Evolutionary conservation across 2,888 invertebrate genomes (phyloP).

Genomic region (Drosophila greeni): DNA sequence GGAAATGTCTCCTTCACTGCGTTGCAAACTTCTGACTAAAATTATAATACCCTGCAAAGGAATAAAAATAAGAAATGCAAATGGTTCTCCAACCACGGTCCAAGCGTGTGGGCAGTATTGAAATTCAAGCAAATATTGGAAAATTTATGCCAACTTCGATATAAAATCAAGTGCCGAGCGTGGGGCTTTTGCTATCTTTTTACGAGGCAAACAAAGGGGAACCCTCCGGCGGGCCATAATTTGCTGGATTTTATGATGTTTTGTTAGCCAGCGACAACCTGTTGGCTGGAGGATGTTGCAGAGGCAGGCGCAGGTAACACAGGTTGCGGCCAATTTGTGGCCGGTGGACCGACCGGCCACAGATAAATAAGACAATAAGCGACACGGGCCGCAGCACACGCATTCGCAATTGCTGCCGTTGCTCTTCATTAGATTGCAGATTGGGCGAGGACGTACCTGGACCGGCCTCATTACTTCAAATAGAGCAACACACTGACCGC

Average conservation of each 20-base stretch:
- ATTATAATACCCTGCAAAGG: too few relatives aligned
- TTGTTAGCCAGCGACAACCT: constrained; percentile 32
- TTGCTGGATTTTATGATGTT: constrained; percentile 62
- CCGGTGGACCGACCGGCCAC: constrained; percentile 10
- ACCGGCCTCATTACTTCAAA: constrained; percentile 67
- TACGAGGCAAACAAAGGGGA: constrained; percentile 61
- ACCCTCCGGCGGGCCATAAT: constrained; percentile 50
- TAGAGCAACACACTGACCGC: constrained; percentile 37
- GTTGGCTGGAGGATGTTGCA: constrained; percentile 2
- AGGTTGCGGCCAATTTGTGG: constrained; percentile 42
- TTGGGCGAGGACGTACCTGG: constrained; percentile 14
- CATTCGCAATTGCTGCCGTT: constrained; percentile 60
- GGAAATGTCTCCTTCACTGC: too few relatives aligned
- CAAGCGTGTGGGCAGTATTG: constrained; percentile 37
- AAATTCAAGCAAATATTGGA: constrained; percentile 46
- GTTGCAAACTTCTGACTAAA: too few relatives aligned
- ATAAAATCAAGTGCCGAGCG: constrained; percentile 29
- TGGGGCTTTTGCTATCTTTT: constrained; percentile 27
- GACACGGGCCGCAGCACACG: constrained; percentile 16
- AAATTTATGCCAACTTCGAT: constrained; percentile 62
- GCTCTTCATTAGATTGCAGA: constrained; percentile 61
- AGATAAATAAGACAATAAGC: constrained; percentile 68
- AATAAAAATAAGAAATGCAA: too few relatives aligned
- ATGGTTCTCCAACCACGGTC: constrained; percentile 3
- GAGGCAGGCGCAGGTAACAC: constrained; percentile 7